Percentiles rank a stretch among this genome's conserved stretches.
Conservation (phyloP, 2,888 invertebrate species). For the Campopleginae sp. region DNA sequence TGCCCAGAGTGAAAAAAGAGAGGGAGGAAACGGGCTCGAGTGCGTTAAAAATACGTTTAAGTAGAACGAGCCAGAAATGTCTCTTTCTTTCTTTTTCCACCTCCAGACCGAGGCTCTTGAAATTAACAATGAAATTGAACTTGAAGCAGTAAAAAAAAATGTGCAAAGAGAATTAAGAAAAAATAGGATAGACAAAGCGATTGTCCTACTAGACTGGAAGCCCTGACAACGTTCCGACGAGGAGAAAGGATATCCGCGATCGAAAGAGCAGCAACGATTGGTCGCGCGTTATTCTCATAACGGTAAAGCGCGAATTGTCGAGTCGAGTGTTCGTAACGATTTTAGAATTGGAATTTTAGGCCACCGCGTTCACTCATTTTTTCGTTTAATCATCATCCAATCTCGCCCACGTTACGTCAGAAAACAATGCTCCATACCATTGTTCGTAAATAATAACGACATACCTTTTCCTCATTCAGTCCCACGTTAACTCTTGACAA, state of each 20-base stretch:
- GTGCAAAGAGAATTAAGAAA: constrained; percentile 1
- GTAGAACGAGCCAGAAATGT: constrained; percentile 74
- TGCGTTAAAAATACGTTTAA: constrained; percentile 78
- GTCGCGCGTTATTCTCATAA: constrained; percentile 50
- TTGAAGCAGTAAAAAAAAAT: neutral
- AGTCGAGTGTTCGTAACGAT: constrained; percentile 59
- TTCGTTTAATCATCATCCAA: constrained; percentile 42
- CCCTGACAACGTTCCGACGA: constrained; percentile 7
- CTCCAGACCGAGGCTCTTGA: constrained; percentile 9
- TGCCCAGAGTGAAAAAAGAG: constrained; percentile 47
- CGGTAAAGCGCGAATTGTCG: constrained; percentile 51
- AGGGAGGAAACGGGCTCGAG: constrained; percentile 64
- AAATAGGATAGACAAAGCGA: neutral
- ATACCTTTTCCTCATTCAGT: neutral
- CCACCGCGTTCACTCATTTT: constrained; percentile 33
- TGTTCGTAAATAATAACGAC: neutral
- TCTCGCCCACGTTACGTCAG: constrained; percentile 67
- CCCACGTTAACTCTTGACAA: constrained; percentile 20
- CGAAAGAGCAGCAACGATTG: constrained; percentile 51
- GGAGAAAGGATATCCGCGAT: constrained; percentile 62
- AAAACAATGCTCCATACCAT: constrained; percentile 51
- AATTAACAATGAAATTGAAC: neutral
- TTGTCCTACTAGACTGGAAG: constrained; percentile 9
- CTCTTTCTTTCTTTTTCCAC: constrained; percentile 55
- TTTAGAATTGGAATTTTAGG: constrained; percentile 70